Conservation (phyloP, 1,140 invertebrate genomes). For the Teleogryllus occipitalis region DNA sequence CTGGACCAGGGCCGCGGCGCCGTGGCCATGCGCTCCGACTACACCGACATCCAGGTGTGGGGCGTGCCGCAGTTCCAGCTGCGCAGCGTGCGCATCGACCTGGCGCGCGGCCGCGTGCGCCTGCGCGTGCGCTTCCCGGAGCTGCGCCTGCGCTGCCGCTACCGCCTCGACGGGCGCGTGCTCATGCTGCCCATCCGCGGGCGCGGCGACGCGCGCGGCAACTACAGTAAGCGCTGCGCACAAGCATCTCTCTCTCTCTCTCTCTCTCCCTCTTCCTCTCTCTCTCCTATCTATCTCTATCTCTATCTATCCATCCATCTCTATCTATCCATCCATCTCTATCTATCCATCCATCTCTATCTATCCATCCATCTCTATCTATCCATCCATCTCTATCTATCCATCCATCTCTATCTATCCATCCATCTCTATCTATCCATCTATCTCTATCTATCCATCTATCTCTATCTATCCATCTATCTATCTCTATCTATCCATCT, state of each 20-base stretch:
- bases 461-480: no score
- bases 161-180: conserved; percentile 52
- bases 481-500: no score
- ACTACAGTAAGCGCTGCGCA: conserved; percentile 49
- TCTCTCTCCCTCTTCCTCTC: background rate
- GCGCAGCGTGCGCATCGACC: conserved; percentile 45
- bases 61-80: conserved; percentile 48
- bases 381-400: no score
- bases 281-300: background rate
- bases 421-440: no score
- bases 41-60: conserved; percentile 47
- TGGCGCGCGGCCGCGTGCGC: conserved; percentile 46
- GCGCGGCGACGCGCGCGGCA: conserved; percentile 52
- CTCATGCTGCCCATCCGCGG: conserved; percentile 52
- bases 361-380: no score
- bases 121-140: conserved; percentile 45
- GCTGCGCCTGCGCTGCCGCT: conserved; percentile 49
- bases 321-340: no score
- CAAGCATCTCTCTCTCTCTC: background rate
- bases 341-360: no score
- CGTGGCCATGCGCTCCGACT: conserved; percentile 49
- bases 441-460: no score
- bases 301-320: no score
- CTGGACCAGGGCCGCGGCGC: conserved; percentile 51
- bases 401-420: no score